Percentiles rank a stretch among this genome's conserved stretches.
phyloP scores from a whole-genome alignment of 2,888 invertebrate species.

The Venusia cambrica region DNA sequence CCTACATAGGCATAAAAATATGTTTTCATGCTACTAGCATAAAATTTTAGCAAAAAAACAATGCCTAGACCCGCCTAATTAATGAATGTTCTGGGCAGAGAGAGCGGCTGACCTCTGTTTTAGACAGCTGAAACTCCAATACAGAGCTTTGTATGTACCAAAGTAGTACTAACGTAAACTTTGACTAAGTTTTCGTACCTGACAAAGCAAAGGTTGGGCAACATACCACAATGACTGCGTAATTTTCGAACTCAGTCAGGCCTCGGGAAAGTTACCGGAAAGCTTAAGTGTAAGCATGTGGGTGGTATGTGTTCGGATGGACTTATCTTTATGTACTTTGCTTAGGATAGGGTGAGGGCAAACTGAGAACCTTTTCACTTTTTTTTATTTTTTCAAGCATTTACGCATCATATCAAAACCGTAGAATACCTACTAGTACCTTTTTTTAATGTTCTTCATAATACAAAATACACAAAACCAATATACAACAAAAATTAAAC shows the following conservation, averaged over 20 bases:
- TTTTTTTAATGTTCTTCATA: no score
- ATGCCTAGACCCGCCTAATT: no score
- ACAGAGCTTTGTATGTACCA: constrained; percentile 8
- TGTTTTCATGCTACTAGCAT: no score
- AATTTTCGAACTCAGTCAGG: constrained; percentile 18
- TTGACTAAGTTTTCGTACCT: constrained; percentile 18
- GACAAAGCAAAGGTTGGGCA: constrained; percentile 14
- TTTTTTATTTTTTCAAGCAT: constrained; percentile 17
- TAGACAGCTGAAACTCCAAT: constrained; percentile 9
- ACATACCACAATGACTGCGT: constrained; percentile 14
- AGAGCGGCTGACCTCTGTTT: constrained; percentile 5
- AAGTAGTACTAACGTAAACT: constrained; percentile 13
- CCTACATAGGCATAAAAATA: no score
- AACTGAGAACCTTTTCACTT: constrained; percentile 10
- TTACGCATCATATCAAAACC: no score
- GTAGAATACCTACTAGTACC: no score
- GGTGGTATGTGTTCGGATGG: constrained; percentile 9
- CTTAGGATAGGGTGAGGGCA: no score
- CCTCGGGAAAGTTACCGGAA: constrained; percentile 9
- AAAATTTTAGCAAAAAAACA: no score
- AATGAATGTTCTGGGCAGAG: not conserved
- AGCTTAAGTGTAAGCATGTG: constrained; percentile 16
- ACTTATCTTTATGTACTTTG: constrained; percentile 13
- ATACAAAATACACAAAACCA: no score
- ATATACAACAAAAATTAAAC: no score